Evolutionary conservation across 2,113 vertebrate genomes (phyloP).

Genomic region (Rissa tridactyla): DNA sequence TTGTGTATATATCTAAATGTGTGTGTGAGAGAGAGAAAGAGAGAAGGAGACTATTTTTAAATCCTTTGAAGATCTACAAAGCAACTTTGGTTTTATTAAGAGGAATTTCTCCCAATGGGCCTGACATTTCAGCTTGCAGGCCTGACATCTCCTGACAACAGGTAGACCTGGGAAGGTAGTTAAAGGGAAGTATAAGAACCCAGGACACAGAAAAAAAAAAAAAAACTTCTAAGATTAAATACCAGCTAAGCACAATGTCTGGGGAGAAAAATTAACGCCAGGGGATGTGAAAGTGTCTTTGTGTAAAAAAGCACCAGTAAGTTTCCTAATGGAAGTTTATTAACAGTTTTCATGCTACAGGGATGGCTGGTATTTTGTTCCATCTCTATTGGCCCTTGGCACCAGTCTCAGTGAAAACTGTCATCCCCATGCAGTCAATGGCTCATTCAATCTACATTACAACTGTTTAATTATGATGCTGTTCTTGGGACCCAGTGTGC

Average conservation of each 20-base stretch:
- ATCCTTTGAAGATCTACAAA: conserved; percentile 3
- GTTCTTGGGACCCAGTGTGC: not conserved
- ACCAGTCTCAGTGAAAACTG: not conserved
- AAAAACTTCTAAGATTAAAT: not conserved
- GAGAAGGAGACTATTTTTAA: not conserved
- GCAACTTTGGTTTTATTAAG: not conserved
- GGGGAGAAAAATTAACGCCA: not conserved
- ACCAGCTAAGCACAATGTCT: not conserved
- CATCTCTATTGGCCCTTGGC: not conserved
- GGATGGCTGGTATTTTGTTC: not conserved
- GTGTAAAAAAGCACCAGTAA: not conserved
- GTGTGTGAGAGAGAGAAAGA: not conserved
- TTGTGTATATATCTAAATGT: not conserved
- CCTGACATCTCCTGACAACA: not conserved
- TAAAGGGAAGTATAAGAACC: not conserved
- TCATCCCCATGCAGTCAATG: not conserved
- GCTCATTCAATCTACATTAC: not conserved
- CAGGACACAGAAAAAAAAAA: not conserved
- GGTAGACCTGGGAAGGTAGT: not conserved
- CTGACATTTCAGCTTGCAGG: conserved; percentile 24
- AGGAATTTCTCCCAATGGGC: not conserved
- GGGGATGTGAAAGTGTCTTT: not conserved
- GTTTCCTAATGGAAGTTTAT: not conserved
- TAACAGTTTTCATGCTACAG: not conserved
- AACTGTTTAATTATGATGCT: not conserved